phyloP scores from a whole-genome alignment of 2,888 invertebrate genomes.

The Gymnoscelis rufifasciata region DNA sequence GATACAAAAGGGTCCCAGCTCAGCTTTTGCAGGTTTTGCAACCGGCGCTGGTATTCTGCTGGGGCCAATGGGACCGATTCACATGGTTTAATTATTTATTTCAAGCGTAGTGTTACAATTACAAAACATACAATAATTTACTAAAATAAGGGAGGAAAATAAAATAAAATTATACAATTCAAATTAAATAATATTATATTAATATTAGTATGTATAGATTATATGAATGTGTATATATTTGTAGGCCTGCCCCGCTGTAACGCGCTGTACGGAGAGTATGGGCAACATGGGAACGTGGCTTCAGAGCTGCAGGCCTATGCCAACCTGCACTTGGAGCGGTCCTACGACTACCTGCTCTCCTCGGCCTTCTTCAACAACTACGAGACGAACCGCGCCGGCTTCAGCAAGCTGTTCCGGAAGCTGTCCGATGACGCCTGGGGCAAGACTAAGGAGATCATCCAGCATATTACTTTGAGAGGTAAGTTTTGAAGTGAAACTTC shows the following conservation, averaged over 20 bases:
- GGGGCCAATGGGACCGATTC: no score
- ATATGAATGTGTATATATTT: no score
- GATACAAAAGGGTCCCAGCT: no score
- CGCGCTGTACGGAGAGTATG: slow-evolving; percentile 81
- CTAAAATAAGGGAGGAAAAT: no score
- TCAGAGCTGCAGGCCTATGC: slow-evolving; percentile 74
- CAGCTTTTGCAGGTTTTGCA: no score
- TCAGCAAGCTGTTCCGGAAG: slow-evolving; percentile 85
- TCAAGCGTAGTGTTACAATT: no score
- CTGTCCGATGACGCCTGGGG: slow-evolving; percentile 87
- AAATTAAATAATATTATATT: no score
- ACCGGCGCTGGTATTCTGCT: no score
- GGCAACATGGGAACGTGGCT: slow-evolving; percentile 64
- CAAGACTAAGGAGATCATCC: slow-evolving; percentile 85
- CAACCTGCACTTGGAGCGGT: slow-evolving; percentile 83
- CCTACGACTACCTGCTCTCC: slow-evolving; percentile 86
- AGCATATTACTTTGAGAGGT: slow-evolving; percentile 87
- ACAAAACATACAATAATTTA: no score
- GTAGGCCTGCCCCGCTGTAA: slow-evolving; percentile 79
- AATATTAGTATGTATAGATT: no score
- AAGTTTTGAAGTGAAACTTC: slow-evolving; percentile 35
- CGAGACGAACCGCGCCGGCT: slow-evolving; percentile 86
- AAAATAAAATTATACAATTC: no score
- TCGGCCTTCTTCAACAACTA: slow-evolving; percentile 88
- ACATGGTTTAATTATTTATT: no score